Conservation (phyloP, 2,113 vertebrate genomes). For the Felis catus region F.catus_Fca126_mat1.0 CM031411.1:113305501-113306000, state of each 20-base stretch:
- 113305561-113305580: background rate
- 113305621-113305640: conserved; percentile 55
- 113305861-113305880: background rate
- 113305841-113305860: background rate
- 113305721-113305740: conserved; percentile 50
- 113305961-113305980: background rate
- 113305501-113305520: conserved; percentile 64
- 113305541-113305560: conserved; percentile 46
- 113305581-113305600: conserved; percentile 9
- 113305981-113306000: background rate
- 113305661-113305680: conserved; percentile 42
- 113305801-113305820: conserved; percentile 34
- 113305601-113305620: conserved; percentile 1
- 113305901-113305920: conserved; percentile 29
- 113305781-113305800: background rate
- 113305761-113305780: conserved; percentile 16
- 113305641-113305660: conserved; percentile 47
- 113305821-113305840: conserved; percentile 20
- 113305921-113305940: background rate
- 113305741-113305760: conserved; percentile 13
- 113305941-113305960: background rate
- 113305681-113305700: conserved; percentile 16
- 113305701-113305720: conserved; percentile 34
- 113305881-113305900: background rate
- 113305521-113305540: conserved; percentile 62